Evolutionary conservation across 2,113 vertebrate species (phyloP).

Genomic region (Syngnathus floridae): DNA sequence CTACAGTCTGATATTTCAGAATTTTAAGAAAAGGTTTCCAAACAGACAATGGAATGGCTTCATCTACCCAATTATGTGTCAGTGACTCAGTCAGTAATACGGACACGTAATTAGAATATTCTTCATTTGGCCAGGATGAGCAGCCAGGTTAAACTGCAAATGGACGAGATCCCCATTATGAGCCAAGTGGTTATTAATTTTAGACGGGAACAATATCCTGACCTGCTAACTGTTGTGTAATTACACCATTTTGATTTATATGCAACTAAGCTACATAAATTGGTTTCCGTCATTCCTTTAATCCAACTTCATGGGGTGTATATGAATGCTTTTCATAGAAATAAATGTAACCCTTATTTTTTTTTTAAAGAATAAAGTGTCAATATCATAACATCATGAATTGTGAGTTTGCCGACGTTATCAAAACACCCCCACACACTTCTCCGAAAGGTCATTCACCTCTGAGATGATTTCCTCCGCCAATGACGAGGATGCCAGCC

Average conservation of each 20-base stretch:
- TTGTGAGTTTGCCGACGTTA: neutral
- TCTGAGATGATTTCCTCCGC: constrained; percentile 17
- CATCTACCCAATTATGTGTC: neutral
- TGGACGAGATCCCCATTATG: constrained; percentile 21
- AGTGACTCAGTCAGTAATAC: neutral
- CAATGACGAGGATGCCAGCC: constrained; percentile 25
- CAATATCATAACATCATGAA: neutral
- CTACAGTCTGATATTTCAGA: neutral
- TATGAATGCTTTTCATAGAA: neutral
- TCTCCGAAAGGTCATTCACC: neutral
- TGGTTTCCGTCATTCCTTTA: constrained; percentile 22
- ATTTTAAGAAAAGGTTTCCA: too few relatives aligned
- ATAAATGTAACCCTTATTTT: neutral
- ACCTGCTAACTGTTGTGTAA: constrained; percentile 37
- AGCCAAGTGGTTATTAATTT: constrained; percentile 27
- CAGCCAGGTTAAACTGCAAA: constrained; percentile 6
- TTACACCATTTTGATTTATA: constrained; percentile 37
- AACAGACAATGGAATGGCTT: too few relatives aligned
- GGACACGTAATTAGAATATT: neutral
- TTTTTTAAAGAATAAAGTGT: neutral
- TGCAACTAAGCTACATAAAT: constrained; percentile 39
- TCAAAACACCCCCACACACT: neutral
- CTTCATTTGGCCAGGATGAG: constrained; percentile 1
- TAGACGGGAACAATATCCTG: constrained; percentile 23
- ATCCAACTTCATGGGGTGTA: constrained; percentile 39